Evolutionary conservation across 2,113 vertebrate genomes (phyloP).

Genomic region (Calyptomena viridis): DNA sequence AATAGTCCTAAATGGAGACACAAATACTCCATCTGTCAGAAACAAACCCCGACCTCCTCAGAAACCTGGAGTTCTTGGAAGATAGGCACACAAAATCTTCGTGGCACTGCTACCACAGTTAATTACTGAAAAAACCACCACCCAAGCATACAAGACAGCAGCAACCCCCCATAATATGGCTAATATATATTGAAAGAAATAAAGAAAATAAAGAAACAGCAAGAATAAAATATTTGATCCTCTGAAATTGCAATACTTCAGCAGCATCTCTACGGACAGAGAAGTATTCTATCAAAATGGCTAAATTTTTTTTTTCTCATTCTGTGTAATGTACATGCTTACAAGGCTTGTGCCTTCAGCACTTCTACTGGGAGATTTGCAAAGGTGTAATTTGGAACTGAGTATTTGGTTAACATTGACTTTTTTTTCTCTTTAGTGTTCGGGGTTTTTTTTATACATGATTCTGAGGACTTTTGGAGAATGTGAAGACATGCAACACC

Average conservation of each 20-base stretch:
- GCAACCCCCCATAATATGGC: fast-evolving
- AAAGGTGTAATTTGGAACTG: background rate
- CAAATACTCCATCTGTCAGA: background rate
- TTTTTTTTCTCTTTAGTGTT: background rate
- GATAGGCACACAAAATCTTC: background rate
- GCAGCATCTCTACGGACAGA: background rate
- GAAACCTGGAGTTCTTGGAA: background rate
- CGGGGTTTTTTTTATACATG: background rate
- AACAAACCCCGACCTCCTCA: background rate
- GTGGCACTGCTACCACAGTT: background rate
- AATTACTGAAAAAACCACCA: background rate
- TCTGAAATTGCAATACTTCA: background rate
- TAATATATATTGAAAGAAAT: background rate
- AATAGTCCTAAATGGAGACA: background rate
- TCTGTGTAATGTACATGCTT: background rate
- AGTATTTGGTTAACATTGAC: background rate
- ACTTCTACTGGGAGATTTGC: background rate
- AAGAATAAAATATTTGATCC: background rate
- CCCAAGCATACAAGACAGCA: background rate
- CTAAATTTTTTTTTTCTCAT: background rate
- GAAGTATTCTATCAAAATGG: background rate
- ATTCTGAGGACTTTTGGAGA: background rate
- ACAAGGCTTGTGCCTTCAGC: background rate
- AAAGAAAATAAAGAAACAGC: background rate
- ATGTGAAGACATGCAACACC: background rate